Evolutionary conservation across 1,140 invertebrate genomes (phyloP).

Genomic region (Bicyclus anynana): DNA sequence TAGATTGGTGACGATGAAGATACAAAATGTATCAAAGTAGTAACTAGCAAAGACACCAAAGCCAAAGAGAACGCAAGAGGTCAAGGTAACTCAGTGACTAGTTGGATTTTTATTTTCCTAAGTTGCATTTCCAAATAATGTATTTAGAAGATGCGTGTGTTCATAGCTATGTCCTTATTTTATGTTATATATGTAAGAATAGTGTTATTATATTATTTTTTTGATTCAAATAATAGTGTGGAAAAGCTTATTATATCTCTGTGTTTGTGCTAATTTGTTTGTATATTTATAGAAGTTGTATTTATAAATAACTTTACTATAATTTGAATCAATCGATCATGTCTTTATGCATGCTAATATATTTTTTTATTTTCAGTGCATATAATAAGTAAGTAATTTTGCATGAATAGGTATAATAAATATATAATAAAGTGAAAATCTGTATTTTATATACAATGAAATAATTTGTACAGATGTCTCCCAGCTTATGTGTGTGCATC

Average conservation of each 20-base stretch:
- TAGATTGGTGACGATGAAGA: constrained; percentile 56
- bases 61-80: constrained; percentile 23
- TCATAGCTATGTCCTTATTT: constrained; percentile 49
- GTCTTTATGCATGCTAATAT: neutral
- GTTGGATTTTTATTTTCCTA: constrained; percentile 24
- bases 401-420: neutral
- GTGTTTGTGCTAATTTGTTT: too few relatives aligned
- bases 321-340: neutral
- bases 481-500: too few relatives aligned
- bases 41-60: constrained; percentile 37
- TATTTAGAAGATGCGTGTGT: constrained; percentile 42
- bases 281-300: too few relatives aligned
- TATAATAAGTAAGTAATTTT: neutral
- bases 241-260: too few relatives aligned
- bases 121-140: constrained; percentile 12
- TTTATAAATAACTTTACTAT: neutral
- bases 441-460: too few relatives aligned
- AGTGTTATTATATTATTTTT: neutral
- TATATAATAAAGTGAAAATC: too few relatives aligned
- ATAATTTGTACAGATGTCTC: too few relatives aligned
- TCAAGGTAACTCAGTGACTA: constrained; percentile 38
- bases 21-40: constrained; percentile 47
- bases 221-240: neutral
- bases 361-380: neutral
- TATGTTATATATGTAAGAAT: constrained; percentile 2